Conservation (phyloP, 2,797 vertebrate genomes). For the Urocyon cinereoargenteus region DNA sequence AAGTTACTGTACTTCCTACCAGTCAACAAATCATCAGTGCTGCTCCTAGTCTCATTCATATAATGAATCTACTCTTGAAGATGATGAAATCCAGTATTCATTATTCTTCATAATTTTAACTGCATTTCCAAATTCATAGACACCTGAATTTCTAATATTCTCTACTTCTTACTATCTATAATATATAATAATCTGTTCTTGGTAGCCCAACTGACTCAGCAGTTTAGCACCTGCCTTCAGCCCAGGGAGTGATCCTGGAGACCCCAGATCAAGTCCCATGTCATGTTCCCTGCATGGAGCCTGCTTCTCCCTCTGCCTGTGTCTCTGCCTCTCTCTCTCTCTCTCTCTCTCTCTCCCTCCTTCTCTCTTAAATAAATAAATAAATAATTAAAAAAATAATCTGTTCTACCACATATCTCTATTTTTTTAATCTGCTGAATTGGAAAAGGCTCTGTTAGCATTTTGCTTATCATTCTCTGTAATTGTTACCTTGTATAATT, state of each 20-base stretch:
- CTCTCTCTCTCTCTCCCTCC: too few species aligned
- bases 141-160: neutral
- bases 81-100: neutral
- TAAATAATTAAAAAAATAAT: neutral
- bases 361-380: too few species aligned
- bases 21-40: neutral
- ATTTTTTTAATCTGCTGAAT: neutral
- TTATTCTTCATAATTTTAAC: slow-evolving; percentile 3
- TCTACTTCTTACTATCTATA: neutral
- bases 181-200: neutral
- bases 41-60: neutral
- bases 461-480: neutral
- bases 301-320: too few species aligned
- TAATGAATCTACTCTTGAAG: neutral
- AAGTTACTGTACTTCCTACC: neutral
- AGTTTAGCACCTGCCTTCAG: too few species aligned
- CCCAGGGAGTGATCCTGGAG: too few species aligned
- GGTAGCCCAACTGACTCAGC: too few species aligned
- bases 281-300: too few species aligned
- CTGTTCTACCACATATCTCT: neutral
- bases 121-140: slow-evolving; percentile 29
- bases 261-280: too few species aligned
- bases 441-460: neutral
- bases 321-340: too few species aligned
- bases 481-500: neutral